Evolutionary conservation across 2,888 invertebrate genomes (phyloP).

Genomic region (Sycophila texana): DNA sequence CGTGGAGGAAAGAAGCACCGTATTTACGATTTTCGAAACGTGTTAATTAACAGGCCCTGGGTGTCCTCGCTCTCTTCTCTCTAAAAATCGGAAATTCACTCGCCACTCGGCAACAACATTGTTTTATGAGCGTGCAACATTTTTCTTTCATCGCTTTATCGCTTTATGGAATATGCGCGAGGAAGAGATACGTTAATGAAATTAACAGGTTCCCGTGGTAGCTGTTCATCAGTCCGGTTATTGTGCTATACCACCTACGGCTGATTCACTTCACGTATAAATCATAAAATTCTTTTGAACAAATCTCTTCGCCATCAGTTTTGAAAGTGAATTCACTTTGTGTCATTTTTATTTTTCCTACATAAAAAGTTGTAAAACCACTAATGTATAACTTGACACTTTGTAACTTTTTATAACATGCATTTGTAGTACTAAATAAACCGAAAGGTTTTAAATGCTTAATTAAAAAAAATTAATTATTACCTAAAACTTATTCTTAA

Average conservation of each 20-base stretch:
- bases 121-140: constrained; percentile 34
- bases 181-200: constrained; percentile 27
- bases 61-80: not conserved
- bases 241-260: not conserved
- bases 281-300: too few relatives aligned
- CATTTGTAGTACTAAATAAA: too few relatives aligned
- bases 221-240: not conserved
- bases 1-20: not conserved
- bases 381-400: too few relatives aligned
- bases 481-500: too few relatives aligned
- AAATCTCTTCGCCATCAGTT: too few relatives aligned
- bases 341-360: too few relatives aligned
- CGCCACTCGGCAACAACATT: constrained; percentile 33
- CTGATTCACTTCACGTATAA: too few relatives aligned
- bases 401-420: too few relatives aligned
- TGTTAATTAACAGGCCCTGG: constrained; percentile 50
- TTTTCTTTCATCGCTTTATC: constrained; percentile 22
- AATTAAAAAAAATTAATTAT: too few relatives aligned
- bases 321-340: too few relatives aligned
- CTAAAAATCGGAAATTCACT: constrained; percentile 30
- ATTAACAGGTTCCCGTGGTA: constrained; percentile 35
- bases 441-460: too few relatives aligned
- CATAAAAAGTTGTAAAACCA: too few relatives aligned
- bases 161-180: not conserved
- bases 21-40: constrained; percentile 55